Evolutionary conservation across 92 coral and sea anemone genomes (phyloP).

Genomic region (Palythoa heliodiscus): DNA sequence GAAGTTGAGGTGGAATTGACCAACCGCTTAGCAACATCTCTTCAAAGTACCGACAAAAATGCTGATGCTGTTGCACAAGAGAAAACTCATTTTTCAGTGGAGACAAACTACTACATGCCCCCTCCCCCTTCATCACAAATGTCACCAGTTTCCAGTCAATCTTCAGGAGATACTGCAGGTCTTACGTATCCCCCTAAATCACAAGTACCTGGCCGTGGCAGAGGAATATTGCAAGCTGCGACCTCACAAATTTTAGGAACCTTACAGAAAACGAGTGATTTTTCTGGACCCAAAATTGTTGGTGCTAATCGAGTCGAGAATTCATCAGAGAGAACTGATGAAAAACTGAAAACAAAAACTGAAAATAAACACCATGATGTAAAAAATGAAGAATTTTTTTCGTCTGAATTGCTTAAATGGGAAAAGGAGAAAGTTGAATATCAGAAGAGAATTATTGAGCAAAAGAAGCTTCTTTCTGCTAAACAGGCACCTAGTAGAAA

Average conservation of each 20-base stretch:
- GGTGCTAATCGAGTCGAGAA: not conserved
- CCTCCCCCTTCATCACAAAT: constrained; percentile 34
- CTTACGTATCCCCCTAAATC: not conserved
- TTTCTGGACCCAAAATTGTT: not conserved
- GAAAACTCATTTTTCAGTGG: not conserved
- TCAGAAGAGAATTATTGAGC: not conserved
- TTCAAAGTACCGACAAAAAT: not conserved
- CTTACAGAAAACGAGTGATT: not conserved
- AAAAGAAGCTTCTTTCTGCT: not conserved
- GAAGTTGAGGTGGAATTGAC: constrained; percentile 1
- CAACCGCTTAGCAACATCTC: not conserved
- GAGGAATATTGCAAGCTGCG: not conserved
- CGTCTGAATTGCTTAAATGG: not conserved
- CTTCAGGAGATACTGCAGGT: not conserved
- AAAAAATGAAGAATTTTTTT: not conserved
- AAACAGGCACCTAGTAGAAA: not conserved
- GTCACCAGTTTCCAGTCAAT: not conserved
- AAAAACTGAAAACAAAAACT: not conserved
- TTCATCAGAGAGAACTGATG: not conserved
- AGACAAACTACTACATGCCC: constrained; percentile 21
- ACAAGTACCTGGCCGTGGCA: not conserved
- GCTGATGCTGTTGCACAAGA: not conserved
- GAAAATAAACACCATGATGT: not conserved
- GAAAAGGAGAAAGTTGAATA: not conserved
- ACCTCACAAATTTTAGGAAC: not conserved